A percentile compares a stretch with the other conserved stretches of the same genome.
These are phyloP conservation scores for Clepsis dumicolana DNA, from an alignment of 2,888 invertebrate species.

Conservation along the genomic window DNA sequence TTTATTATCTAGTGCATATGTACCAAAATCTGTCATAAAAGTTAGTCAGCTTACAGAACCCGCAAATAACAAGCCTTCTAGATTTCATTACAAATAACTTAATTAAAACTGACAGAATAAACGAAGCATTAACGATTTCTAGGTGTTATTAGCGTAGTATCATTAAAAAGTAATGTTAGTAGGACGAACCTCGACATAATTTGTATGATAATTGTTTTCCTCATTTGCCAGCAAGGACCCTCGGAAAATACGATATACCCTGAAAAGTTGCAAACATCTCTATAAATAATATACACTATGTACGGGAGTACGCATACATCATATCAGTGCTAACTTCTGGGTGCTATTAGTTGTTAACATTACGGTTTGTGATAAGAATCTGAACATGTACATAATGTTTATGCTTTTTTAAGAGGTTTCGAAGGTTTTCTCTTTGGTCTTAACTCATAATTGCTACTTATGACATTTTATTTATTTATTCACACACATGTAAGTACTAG, in stretches of 20 bases:
- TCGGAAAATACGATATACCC: slow-evolving; percentile 60
- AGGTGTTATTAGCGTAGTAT: slow-evolving; percentile 37
- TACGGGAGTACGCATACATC: slow-evolving; percentile 33
- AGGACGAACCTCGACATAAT: slow-evolving; percentile 67
- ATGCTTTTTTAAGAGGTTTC: slow-evolving; percentile 9
- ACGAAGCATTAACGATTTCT: slow-evolving; percentile 30
- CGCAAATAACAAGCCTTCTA: not conserved
- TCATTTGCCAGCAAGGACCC: slow-evolving; percentile 67
- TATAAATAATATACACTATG: slow-evolving; percentile 41
- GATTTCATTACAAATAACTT: not conserved
- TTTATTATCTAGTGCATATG: too few relatives aligned
- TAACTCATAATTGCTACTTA: not conserved
- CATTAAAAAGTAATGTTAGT: slow-evolving; percentile 65
- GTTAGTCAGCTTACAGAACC: too few relatives aligned
- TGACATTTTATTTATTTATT: not conserved
- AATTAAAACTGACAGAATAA: slow-evolving; percentile 24
- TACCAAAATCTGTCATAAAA: too few relatives aligned
- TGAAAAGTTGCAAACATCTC: slow-evolving; percentile 46
- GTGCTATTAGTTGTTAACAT: slow-evolving; percentile 33
- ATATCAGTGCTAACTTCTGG: slow-evolving; percentile 45
- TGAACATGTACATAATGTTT: slow-evolving; percentile 5
- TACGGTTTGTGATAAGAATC: slow-evolving; percentile 35
- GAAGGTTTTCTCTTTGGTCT: not conserved
- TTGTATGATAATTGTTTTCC: slow-evolving; percentile 69
- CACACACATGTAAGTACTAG: not conserved